phyloP scores from a whole-genome alignment of 2,888 invertebrate genomes.

The Disparrhopalites patrizii region DNA sequence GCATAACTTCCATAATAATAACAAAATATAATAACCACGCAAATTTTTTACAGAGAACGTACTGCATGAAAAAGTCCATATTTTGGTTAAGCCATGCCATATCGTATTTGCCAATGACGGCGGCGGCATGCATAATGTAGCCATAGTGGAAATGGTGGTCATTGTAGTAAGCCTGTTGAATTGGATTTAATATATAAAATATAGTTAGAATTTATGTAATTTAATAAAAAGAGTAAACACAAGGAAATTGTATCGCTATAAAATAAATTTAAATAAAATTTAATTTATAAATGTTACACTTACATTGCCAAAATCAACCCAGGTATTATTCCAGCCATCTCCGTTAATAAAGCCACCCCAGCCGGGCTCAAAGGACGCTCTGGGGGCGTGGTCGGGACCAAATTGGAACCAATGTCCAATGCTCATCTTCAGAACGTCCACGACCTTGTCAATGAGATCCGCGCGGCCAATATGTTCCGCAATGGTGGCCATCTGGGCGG shows the following conservation, averaged over 20 bases:
- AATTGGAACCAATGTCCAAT: slow-evolving; percentile 15
- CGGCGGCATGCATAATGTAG: slow-evolving; percentile 30
- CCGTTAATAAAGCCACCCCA: slow-evolving; percentile 29
- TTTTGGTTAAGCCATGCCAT: slow-evolving; percentile 26
- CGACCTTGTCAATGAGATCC: slow-evolving; percentile 16
- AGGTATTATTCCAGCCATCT: slow-evolving; percentile 39
- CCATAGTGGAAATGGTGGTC: slow-evolving; percentile 33
- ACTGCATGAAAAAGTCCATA: slow-evolving; percentile 27
- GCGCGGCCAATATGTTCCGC: slow-evolving; percentile 28
- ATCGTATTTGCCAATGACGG: slow-evolving; percentile 30
- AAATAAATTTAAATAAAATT: neutral
- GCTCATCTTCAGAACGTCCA: slow-evolving; percentile 16
- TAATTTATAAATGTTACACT: neutral
- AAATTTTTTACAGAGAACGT: neutral
- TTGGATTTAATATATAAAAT: neutral
- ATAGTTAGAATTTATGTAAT: neutral
- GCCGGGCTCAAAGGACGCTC: slow-evolving; percentile 26
- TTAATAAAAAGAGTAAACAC: too few relatives aligned
- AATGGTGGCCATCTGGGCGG: slow-evolving; percentile 21
- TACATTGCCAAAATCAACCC: slow-evolving; percentile 43
- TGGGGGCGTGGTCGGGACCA: slow-evolving; percentile 10
- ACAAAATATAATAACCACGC: neutral
- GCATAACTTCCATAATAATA: neutral
- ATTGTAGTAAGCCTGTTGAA: slow-evolving; percentile 24
- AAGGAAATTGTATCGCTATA: neutral